Evolutionary conservation across 1,140 invertebrate genomes (phyloP).

Genomic region (fruit fly (Drosophila melanogaster)): DNA sequence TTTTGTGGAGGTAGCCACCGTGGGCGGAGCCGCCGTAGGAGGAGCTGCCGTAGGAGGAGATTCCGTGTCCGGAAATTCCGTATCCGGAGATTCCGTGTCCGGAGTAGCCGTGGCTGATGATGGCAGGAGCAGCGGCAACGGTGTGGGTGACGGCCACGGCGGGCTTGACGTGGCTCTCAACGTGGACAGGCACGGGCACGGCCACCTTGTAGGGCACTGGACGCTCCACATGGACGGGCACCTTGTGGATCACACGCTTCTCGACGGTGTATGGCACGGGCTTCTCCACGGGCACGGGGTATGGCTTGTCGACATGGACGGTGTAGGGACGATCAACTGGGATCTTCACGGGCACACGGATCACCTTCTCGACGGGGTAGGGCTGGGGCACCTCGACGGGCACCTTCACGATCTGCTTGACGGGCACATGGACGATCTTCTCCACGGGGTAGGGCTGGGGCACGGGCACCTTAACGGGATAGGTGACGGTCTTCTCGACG

Average conservation of each 20-base stretch:
- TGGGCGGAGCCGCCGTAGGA: constrained; percentile 69
- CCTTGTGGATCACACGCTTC: constrained; percentile 85
- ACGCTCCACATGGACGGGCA: constrained; percentile 85
- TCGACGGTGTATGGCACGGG: constrained; percentile 87
- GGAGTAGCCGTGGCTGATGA: constrained; percentile 49
- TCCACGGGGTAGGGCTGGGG: constrained; percentile 88
- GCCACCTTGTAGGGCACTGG: constrained; percentile 87
- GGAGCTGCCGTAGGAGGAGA: constrained; percentile 59
- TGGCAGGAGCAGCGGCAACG: constrained; percentile 54
- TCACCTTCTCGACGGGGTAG: constrained; percentile 87
- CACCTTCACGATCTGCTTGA: constrained; percentile 88
- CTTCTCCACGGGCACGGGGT: constrained; percentile 87
- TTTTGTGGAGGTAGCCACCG: constrained; percentile 82
- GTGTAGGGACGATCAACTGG: constrained; percentile 87
- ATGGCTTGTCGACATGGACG: constrained; percentile 86
- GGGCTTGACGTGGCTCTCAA: constrained; percentile 81
- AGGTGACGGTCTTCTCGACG: constrained; percentile 88
- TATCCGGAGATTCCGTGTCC: constrained; percentile 43
- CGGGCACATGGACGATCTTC: constrained; percentile 87
- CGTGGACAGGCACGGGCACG: constrained; percentile 86
- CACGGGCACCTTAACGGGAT: constrained; percentile 87
- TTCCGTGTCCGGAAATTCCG: constrained; percentile 41
- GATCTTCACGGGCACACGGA: constrained; percentile 86
- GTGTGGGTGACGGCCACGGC: constrained; percentile 59
- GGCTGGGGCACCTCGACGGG: constrained; percentile 89